Conservation (phyloP, 2,113 vertebrate species). For the Callospermophilus lateralis region DNA sequence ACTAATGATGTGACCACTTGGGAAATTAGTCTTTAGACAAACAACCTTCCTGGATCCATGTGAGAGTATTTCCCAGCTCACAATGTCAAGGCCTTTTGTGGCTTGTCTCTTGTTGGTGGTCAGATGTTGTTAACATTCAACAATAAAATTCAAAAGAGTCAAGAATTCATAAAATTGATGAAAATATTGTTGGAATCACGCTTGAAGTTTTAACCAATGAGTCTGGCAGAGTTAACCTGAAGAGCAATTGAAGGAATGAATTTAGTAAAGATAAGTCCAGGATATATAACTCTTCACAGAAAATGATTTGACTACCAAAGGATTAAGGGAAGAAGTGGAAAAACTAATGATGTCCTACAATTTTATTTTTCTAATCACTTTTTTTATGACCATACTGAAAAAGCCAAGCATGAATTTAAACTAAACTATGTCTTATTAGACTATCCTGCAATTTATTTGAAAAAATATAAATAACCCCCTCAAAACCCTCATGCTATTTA, state of each 20-base stretch:
- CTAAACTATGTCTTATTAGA: background rate
- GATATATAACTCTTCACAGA: background rate
- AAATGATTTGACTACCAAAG: background rate
- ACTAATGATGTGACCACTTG: conserved; percentile 55
- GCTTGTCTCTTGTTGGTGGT: conserved; percentile 30
- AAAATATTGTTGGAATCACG: conserved; percentile 20
- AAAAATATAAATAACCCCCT: background rate
- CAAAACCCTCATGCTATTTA: background rate
- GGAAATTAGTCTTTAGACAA: background rate
- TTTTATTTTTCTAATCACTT: conserved; percentile 8
- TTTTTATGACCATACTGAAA: background rate
- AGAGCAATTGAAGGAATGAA: background rate
- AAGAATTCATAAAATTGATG: background rate
- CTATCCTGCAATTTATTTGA: background rate
- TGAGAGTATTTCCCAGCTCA: background rate
- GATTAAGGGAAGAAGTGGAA: background rate
- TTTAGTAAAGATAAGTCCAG: background rate
- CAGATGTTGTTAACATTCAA: background rate
- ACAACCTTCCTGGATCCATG: background rate
- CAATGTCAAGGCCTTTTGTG: background rate
- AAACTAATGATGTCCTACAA: background rate
- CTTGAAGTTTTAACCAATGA: background rate
- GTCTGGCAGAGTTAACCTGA: background rate
- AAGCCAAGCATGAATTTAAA: conserved; percentile 4
- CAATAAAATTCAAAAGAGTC: background rate